Conservation (phyloP, 2,888 invertebrate species). For the Caenorhabditis doughertyi region DNA sequence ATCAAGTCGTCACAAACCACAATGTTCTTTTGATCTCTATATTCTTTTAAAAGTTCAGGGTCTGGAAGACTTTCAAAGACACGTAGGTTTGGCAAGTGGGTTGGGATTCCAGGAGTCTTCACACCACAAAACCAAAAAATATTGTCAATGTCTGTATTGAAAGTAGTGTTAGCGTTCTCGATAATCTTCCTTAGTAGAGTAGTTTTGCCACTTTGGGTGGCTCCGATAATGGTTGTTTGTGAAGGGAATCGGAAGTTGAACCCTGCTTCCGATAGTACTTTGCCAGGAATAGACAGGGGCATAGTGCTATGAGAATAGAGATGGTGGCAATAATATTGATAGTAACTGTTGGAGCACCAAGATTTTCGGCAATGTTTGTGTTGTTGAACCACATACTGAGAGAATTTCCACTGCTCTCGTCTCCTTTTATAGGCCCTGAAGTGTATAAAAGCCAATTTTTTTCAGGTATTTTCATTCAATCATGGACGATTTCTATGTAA, state of each 20-base stretch:
- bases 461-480: background rate
- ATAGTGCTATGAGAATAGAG: background rate
- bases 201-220: slow-evolving; percentile 19
- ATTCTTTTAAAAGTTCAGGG: slow-evolving; percentile 12
- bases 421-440: background rate
- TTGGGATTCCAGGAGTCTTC: slow-evolving; percentile 9
- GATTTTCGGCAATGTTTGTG: no score
- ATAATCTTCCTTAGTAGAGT: slow-evolving; percentile 16
- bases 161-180: background rate
- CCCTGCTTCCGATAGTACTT: background rate
- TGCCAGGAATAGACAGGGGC: background rate
- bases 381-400: no score
- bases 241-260: slow-evolving; percentile 13
- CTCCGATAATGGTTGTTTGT: slow-evolving; percentile 17
- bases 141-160: slow-evolving; percentile 1
- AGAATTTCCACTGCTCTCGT: background rate
- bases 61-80: slow-evolving; percentile 21
- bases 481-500: slow-evolving; percentile 7
- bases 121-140: slow-evolving; percentile 36
- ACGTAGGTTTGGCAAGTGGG: background rate
- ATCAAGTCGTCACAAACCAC: slow-evolving; percentile 26
- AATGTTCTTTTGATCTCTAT: slow-evolving; percentile 6
- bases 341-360: background rate
- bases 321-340: slow-evolving; percentile 6
- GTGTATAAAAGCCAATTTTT: background rate